Base-by-base conservation (phyloP, 2,888 invertebrate species). In the Apamea crenata region DNA sequence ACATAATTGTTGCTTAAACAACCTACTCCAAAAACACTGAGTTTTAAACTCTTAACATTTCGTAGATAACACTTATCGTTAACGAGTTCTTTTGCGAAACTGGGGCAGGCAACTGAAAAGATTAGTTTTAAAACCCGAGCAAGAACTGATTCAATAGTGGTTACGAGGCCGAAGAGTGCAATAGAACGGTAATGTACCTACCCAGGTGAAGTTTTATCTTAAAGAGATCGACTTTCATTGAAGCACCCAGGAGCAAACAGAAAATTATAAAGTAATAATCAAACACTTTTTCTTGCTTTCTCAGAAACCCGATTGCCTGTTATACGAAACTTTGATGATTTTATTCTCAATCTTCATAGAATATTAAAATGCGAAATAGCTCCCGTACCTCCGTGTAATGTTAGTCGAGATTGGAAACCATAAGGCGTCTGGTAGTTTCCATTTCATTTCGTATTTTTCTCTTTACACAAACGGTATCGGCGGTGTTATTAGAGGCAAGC, bases 401-500 rank as follows among this genome's bases (percentile, higher is more conserved):
- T 93, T 92, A 94, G 91, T 91, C 86, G 91, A 94, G 95, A 96
- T 95, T 94, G 94, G 94, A 95, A 94, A 93, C 93, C 94, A 94
- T 94, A 94, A 95, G 94, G 93, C 94, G 92, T 92, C 89, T 88
- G 89, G 93, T 94, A 94, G 95, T 95, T 95, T 95, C 93, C 93
- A 95, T 96, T 96, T 95, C 94, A 95, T 95, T 95, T 95, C 92
- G 94, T 95, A 95, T 95, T 96, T 95, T 95, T 95, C 94, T 93
- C 91, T 92, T 94, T 94, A 93, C 93, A 95, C 93, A 95, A 95
- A 95, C 94, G 94, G 94, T 95, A 96, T 95, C 94, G 94, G 94
- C 91, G 93, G 93, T 95, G 94, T 96, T 96, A 96, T 96, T 96
- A 96, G 95, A 95, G 93, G 94, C 94, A 93, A 95, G 95, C 94